Conservation (phyloP, 2,888 invertebrate species). For the Argyra leucocephala region DNA sequence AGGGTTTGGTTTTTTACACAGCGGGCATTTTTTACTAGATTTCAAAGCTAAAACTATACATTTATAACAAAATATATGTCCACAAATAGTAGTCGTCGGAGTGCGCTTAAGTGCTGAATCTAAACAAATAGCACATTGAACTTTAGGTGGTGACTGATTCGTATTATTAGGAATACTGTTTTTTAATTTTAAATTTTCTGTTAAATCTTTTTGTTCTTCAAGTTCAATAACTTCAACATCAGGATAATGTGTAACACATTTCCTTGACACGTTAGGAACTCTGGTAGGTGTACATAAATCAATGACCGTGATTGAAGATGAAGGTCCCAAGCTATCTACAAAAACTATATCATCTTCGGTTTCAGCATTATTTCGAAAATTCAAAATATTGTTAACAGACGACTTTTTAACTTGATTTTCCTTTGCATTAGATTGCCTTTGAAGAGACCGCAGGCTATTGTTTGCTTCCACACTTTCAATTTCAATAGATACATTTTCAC, state of each 20-base stretch:
- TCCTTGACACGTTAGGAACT: not conserved
- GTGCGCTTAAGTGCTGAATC: conserved; percentile 15
- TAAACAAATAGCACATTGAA: conserved; percentile 25
- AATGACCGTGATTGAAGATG: not conserved
- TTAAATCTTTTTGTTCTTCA: not conserved
- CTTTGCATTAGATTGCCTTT: no score
- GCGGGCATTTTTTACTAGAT: conserved; percentile 22
- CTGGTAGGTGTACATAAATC: not conserved
- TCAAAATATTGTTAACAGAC: no score
- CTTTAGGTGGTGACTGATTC: not conserved
- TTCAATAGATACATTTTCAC: not conserved
- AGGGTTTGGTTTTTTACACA: conserved; percentile 20
- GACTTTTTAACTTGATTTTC: no score
- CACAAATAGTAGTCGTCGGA: conserved; percentile 24
- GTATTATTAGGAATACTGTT: not conserved
- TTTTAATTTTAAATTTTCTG: not conserved
- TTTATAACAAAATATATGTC: conserved; percentile 25
- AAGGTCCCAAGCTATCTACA: not conserved
- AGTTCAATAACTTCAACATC: not conserved
- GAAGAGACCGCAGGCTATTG: no score
- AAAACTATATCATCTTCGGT: not conserved
- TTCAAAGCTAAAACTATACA: conserved; percentile 23
- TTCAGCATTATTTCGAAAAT: no score
- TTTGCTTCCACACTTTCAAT: no score
- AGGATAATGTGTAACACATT: no score